A percentile compares a stretch with the other conserved stretches of the same genome.
Evolutionary conservation across 92 coral and sea anemone genomes (phyloP).

Genomic region (Parazoanthus swiftii): DNA sequence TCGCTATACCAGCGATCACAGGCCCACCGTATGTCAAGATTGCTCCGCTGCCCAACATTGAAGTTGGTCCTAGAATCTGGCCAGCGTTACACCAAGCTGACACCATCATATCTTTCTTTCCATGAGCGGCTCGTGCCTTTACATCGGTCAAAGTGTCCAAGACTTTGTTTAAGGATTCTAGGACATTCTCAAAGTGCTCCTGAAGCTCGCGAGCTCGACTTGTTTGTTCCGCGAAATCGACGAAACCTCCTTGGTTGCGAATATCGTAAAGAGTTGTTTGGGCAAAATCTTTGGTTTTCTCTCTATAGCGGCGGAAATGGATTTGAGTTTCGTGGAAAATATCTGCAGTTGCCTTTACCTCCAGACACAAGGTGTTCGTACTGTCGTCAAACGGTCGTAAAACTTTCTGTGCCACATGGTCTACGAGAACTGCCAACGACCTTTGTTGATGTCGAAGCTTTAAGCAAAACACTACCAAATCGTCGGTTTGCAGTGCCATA

Average conservation of each 20-base stretch:
- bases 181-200: background rate
- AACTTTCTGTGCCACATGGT: background rate
- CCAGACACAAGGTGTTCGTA: background rate
- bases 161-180: conserved; percentile 3
- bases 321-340: background rate
- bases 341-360: background rate
- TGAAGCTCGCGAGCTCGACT: background rate
- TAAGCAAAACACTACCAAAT: background rate
- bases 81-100: background rate
- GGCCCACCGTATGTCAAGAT: conserved; percentile 9
- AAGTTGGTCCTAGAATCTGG: conserved; percentile 3
- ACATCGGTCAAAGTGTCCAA: conserved; percentile 5
- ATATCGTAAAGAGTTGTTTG: background rate
- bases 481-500: no score
- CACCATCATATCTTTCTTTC: background rate
- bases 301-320: background rate
- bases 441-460: background rate
- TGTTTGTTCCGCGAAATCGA: no score
- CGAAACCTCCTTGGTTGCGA: background rate
- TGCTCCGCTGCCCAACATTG: background rate
- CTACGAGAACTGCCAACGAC: background rate
- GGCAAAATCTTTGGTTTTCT: conserved; percentile 1
- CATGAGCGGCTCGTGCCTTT: conserved; percentile 12
- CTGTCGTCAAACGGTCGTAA: background rate
- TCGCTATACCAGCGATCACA: background rate